Base-by-base conservation (phyloP, 2,888 invertebrate species). In the Heliconius charithonia region DNA sequence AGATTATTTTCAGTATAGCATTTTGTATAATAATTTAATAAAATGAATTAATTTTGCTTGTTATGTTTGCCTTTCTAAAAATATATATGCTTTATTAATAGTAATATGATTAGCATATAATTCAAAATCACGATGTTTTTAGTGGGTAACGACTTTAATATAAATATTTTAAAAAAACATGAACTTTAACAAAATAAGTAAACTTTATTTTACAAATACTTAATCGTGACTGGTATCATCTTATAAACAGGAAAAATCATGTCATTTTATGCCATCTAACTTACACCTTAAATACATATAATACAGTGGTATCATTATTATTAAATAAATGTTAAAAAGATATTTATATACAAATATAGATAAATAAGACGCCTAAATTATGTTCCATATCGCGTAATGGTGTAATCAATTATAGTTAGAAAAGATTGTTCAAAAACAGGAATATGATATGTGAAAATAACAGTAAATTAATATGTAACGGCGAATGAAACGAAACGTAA, bases 401-500 rank as follows among this genome's bases (percentile, higher is more conserved):
- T 62, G 13, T 25, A 27, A 62, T 13, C 13, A 25, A 29, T 22
- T 27, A 9, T 41, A 41, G 7, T 32, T 41, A 7, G 6, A 25
- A n/a, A 67, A 6, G 6, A 25, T 67, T 13, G 13, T 12, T 67
- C n/a, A 67, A 69, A 66, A 45, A 25, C 41, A 45, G n/a, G 32
- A 72, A 72, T 59, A 59, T 32, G 25, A 59, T 59, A 72, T 56
- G 37, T 59, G n/a, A 59, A 71, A 29, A 72, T 72, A 72, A 72
- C 72, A 13, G 72, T 72, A 32, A 59, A 59, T 13, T 4, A 37
- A 72, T 32, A 41, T 25, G 25, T 72, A 70, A 77, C 70, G 74
- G 79, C 76, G 27, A 29, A 41, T 66, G 72, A 65, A 76, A 74
- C 66, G 62, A 75, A 79, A 74, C 78, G 78, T 70, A 75, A 74